A percentile compares a stretch with the other conserved stretches of the same genome.
Conservation (phyloP, 2,113 vertebrate species). For the human region GRCh38 chr7:39034001-39034500, state of each 20-base stretch:
- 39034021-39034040: conserved; percentile 74
- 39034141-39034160: conserved; percentile 79
- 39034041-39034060: conserved; percentile 82
- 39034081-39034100: conserved; percentile 79
- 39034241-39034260: conserved; percentile 81
- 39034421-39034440: conserved; percentile 84
- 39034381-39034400: conserved; percentile 46
- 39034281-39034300: conserved; percentile 79
- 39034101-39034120: conserved; percentile 87
- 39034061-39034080: conserved; percentile 81
- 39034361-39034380: not conserved
- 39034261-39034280: conserved; percentile 85
- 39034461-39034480: conserved; percentile 86
- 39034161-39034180: conserved; percentile 84
- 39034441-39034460: conserved; percentile 88
- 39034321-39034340: conserved; percentile 81
- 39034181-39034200: conserved; percentile 85
- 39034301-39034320: conserved; percentile 66
- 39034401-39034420: conserved; percentile 80
- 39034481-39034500: conserved; percentile 87
- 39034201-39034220: conserved; percentile 88
- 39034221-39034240: conserved; percentile 84
- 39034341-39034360: conserved; percentile 7
- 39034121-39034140: conserved; percentile 91
- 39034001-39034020: conserved; percentile 84